phyloP scores from a whole-genome alignment of 2,888 invertebrate genomes.

The Epirrhoe alternata region DNA sequence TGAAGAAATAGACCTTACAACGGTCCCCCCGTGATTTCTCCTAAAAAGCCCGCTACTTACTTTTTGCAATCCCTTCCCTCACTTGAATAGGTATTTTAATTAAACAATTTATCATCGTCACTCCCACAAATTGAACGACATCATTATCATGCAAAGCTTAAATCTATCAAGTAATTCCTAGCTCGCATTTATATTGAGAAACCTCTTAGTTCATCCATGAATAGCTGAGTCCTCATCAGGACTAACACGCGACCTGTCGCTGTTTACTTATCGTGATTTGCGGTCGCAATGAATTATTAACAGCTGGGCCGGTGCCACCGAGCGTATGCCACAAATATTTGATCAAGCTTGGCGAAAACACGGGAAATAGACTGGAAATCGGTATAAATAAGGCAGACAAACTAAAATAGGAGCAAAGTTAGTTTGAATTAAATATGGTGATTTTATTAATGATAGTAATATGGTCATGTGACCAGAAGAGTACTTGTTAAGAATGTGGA shows the following conservation, averaged over 20 bases:
- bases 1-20: too few species aligned
- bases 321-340: conserved; percentile 39
- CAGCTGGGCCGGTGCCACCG: conserved; percentile 36
- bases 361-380: conserved; percentile 20
- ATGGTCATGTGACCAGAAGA: too few species aligned
- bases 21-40: too few species aligned
- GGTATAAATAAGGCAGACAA: background rate
- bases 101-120: too few species aligned
- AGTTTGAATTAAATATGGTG: background rate
- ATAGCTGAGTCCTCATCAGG: conserved; percentile 30
- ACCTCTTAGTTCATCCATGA: conserved; percentile 27
- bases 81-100: too few species aligned
- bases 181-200: conserved; percentile 19
- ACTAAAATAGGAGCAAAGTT: background rate
- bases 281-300: conserved; percentile 56
- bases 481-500: too few species aligned
- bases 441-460: too few species aligned
- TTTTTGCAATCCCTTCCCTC: too few species aligned
- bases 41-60: too few species aligned
- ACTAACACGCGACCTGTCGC: conserved; percentile 59
- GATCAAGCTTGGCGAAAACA: conserved; percentile 34
- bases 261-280: conserved; percentile 61
- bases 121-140: too few species aligned
- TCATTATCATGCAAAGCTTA: background rate
- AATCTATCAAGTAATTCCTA: conserved; percentile 8